Evolutionary conservation across 2,888 invertebrate genomes (phyloP).

Genomic region (Cataglyphis albicans): DNA sequence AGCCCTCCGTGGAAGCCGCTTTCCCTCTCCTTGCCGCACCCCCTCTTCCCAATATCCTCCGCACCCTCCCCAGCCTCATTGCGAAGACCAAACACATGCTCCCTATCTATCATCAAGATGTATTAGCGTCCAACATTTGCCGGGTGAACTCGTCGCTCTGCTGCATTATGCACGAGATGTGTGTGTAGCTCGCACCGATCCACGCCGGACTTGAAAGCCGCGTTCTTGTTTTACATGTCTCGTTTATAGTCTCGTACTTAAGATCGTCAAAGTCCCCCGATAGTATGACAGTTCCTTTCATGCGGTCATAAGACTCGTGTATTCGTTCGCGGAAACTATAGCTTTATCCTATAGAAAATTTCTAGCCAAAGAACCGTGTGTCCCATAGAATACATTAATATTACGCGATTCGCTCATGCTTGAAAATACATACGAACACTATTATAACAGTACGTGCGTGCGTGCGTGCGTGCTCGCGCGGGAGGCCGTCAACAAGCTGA

Average conservation of each 20-base stretch:
- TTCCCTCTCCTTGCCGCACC: conserved; percentile 63
- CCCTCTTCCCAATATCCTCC: conserved; percentile 73
- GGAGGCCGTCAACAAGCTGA: conserved; percentile 57
- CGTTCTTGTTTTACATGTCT: conserved; percentile 70
- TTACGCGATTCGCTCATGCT: background rate
- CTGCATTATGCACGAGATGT: conserved; percentile 85
- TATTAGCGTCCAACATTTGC: conserved; percentile 85
- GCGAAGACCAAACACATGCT: conserved; percentile 85
- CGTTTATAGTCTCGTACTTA: conserved; percentile 29
- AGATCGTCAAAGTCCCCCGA: conserved; percentile 32
- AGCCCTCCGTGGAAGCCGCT: conserved; percentile 66
- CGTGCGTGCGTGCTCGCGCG: background rate
- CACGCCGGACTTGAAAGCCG: conserved; percentile 32
- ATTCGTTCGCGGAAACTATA: background rate
- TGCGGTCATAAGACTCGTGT: conserved; percentile 4
- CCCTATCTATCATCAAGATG: conserved; percentile 86
- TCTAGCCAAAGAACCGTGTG: background rate
- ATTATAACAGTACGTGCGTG: background rate
- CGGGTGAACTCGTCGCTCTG: conserved; percentile 83
- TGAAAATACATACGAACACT: background rate
- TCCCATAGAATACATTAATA: background rate
- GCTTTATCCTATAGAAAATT: background rate
- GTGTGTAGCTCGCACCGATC: conserved; percentile 70
- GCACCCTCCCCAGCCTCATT: conserved; percentile 81
- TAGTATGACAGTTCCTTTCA: background rate